These are phyloP conservation scores for Oxystoma pomonae DNA, from an alignment of 2,888 invertebrate species.

Conservation along the genomic window DNA sequence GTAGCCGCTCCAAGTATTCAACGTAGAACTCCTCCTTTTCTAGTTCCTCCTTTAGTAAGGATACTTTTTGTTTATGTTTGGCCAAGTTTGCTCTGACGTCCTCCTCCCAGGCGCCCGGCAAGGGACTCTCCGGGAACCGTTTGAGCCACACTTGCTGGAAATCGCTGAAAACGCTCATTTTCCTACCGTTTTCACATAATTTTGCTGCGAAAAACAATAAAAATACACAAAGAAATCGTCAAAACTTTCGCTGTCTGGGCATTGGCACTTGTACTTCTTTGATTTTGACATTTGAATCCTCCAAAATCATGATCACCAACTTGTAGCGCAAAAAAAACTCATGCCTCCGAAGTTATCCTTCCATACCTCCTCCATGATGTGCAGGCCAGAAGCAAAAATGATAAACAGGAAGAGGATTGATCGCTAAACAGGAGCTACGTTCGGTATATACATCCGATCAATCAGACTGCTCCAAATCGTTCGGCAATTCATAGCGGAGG, in stretches of 20 bases:
- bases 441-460: no score
- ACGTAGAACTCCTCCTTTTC: constrained; percentile 90
- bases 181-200: constrained; percentile 19
- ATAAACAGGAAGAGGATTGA: no score
- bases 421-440: no score
- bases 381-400: no score
- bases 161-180: constrained; percentile 85
- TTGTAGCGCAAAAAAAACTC: no score
- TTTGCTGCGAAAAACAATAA: not conserved
- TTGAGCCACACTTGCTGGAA: constrained; percentile 90
- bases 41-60: constrained; percentile 75
- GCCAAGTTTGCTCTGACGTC: constrained; percentile 86
- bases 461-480: no score
- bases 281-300: no score
- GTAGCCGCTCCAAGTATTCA: constrained; percentile 78
- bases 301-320: no score
- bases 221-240: constrained; percentile 1
- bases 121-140: constrained; percentile 84
- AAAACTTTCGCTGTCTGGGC: constrained; percentile 4
- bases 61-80: constrained; percentile 84
- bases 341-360: no score
- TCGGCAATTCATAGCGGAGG: no score
- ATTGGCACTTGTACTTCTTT: no score
- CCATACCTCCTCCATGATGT: no score
- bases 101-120: constrained; percentile 90